These are phyloP conservation scores for Nineta flava DNA, from an alignment of 2,888 invertebrate species.

Conservation along the genomic window DNA sequence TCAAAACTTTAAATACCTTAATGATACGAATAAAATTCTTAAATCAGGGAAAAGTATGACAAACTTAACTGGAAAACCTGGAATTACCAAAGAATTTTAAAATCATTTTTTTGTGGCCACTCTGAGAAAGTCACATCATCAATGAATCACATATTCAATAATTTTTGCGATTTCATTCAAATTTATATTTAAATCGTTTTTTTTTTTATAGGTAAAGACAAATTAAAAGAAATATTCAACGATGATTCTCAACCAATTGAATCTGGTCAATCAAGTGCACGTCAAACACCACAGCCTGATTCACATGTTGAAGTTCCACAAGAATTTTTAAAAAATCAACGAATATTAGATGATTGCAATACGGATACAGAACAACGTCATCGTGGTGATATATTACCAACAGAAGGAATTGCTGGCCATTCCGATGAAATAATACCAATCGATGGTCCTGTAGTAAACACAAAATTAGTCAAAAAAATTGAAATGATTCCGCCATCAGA, in stretches of 20 bases:
- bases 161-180: no score
- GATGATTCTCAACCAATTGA: slow-evolving; percentile 23
- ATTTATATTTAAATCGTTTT: neutral
- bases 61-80: no score
- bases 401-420: slow-evolving; percentile 14
- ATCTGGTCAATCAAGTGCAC: slow-evolving; percentile 30
- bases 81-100: no score
- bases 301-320: slow-evolving; percentile 14
- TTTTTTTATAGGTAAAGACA: slow-evolving; percentile 24
- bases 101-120: no score
- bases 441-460: neutral
- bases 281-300: slow-evolving; percentile 31
- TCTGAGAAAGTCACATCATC: neutral
- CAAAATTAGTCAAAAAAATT: slow-evolving; percentile 3
- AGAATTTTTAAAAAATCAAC: neutral
- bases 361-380: neutral
- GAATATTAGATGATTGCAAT: neutral
- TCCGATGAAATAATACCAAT: neutral
- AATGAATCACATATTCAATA: no score
- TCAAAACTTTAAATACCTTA: no score
- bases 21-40: no score
- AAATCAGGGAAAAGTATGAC: no score
- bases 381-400: neutral
- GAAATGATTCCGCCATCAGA: slow-evolving; percentile 5
- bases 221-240: slow-evolving; percentile 27